Evolutionary conservation across 1,140 invertebrate genomes (phyloP), one percentile per base, ranked within the genome.

Genomic region (Cotesia vestalis): DNA sequence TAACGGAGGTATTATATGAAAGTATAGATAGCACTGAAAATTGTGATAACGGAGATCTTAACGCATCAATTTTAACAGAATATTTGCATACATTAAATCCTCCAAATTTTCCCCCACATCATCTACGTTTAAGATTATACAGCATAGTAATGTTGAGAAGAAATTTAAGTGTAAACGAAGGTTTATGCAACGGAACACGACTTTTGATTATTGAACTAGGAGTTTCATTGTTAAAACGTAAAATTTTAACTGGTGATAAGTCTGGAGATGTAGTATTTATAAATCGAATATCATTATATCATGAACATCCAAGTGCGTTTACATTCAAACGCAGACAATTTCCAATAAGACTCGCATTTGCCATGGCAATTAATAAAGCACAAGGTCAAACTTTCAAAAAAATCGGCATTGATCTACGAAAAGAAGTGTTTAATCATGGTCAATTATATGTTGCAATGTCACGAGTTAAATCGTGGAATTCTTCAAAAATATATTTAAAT

Each of bases 311-410:
- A 12, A 53, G 55, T 20, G n/a, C 35, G 5, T 72, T 62, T 20
- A 38, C 46, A 51, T 53, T 75, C 51, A 35, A 69, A 69, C 51
- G 76, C 59, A 11, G 60, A 12, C 76, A 78, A 64, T 78, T 75
- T 67, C 75, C 78, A 3, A 17, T 66, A 1, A 20, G n/a, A 51
- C 8, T 66, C 17, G 64, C 77, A n/a, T 88, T 85, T 77, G 82
- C 81, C 4, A 84, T 88, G 73, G 85, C 86, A 12, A 82, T 87
- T 4, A 86, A 87, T 72, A 88, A 88, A 72, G 66, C 80, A 1
- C 85, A 88, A 74, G 86, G 86, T 17, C 85, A 88, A 75, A 75
- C 53, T 11, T 72, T 71, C 73, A 27, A 72, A 84, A 4, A 20
- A 62, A 62, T 62, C 6, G 64, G 64, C 1, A 52, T 66, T 17